Evolutionary conservation across 2,113 vertebrate genomes (phyloP), one percentile per base, ranked within the genome.

Genomic region (Pachypanchax playfairii): DNA sequence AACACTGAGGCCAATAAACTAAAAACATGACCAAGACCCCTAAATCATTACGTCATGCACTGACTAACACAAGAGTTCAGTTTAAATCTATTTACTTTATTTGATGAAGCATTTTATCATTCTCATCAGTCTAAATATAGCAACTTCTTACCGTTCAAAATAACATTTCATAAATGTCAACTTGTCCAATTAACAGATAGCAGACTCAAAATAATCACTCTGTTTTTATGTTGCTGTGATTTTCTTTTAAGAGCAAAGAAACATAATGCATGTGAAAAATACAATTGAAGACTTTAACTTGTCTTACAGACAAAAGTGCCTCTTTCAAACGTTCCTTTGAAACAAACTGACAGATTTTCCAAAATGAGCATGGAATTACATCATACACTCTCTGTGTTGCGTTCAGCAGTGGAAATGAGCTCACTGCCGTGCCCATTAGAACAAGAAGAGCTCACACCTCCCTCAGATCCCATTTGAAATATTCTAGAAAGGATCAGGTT

Each of bases 401-500:
- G 63, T 79, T 73, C 64, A 64, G 24, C 52, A 24, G 54, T 48
- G 62, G 64, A 83, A 79, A 81, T 76, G 67, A 79, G 51, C 76
- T 65, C 48, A 85, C 22, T 50, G 31, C 69, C 54, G 50, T 52
- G 56, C 18, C 65, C 22, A 44, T 75, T 75, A 73, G 52, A 54
- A 56, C 51, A 47, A 67, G 36, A 63, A 48, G 42, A 57, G 51
- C 60, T 75, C 60, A 20, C 68, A 42, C 55, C 74, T 67, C 64
- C 66, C 72, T 51, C 50, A 26, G 39, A 70, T 75, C 68, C 68
- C 65, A 52, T 75, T 63, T 62, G 38, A 70, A 77, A 75, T 64
- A 62, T 66, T 75, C 29, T 48, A 52, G 60, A 76, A 84, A 67
- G 70, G 76, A 67, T 85, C 74, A 51, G 70, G 63, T 81, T 84